These are phyloP conservation scores for Monodelphis domestica DNA, from an alignment of 2,797 vertebrate species.

Conservation along the genomic window DNA sequence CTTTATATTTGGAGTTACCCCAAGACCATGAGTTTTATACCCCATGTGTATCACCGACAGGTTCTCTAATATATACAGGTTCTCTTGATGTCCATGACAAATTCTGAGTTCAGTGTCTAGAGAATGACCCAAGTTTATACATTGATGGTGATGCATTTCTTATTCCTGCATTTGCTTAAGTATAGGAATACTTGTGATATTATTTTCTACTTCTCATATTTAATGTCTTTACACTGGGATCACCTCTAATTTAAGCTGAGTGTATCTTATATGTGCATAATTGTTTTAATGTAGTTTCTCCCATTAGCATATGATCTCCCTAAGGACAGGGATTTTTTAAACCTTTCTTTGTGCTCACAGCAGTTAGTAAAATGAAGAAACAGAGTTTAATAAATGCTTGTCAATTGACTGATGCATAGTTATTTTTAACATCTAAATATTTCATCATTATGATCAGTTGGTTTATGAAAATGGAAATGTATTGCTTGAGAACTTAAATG, in stretches of 20 bases:
- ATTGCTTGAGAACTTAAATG: neutral
- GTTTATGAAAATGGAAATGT: neutral
- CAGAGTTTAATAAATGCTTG: neutral
- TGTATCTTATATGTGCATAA: neutral
- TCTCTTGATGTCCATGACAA: neutral
- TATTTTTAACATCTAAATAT: neutral
- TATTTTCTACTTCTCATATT: neutral
- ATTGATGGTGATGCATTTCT: neutral
- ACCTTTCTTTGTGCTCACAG: neutral
- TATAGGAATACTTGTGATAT: neutral
- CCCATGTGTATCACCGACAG: neutral
- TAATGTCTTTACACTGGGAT: neutral
- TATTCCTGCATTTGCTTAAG: neutral
- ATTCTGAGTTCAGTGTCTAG: neutral
- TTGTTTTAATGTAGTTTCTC: neutral
- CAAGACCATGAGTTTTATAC: slow-evolving; percentile 21
- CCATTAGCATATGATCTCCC: neutral
- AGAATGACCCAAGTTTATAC: neutral
- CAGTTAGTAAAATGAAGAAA: neutral
- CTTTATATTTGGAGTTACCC: neutral
- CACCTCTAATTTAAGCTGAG: neutral
- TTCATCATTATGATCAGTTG: neutral
- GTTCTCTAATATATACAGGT: neutral
- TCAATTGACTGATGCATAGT: neutral
- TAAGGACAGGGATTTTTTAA: neutral